Evolutionary conservation across 2,797 vertebrate genomes (phyloP), one percentile per base, ranked within the genome.

Genomic region (Diplodus sargus): DNA sequence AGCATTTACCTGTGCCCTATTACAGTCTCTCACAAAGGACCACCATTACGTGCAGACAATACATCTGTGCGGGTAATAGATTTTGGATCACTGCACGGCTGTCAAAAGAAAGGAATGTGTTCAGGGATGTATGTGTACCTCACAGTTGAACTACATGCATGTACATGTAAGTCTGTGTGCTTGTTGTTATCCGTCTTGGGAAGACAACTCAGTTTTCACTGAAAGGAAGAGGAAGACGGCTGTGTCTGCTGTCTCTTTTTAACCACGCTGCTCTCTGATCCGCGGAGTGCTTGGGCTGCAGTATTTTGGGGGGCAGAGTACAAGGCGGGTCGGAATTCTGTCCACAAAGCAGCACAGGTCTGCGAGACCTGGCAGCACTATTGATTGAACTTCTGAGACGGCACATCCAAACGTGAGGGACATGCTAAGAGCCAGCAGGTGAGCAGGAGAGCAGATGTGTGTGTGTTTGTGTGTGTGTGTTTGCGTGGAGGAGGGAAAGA

Each of bases 301-400:
- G 76, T 89, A 82, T 92, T 87, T 84, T 47, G 45, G 66, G 74
- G 62, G 60, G 76, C 63, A 85, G 82, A 88, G 72, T 60, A 82
- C 54, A 72, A 84, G 85, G 78, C 70, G 28, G 47, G 79, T 81
- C 78, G 85, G 86, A 89, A 87, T 90, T 91, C 83, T 84, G 86
- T 87, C 86, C 89, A 89, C 87, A 89, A 87, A 90, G 89, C 85
- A 76, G 81, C 83, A 78, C 70, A 72, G 81, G 73, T 84, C 86
- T 52, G 82, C 12, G 60, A 89, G 85, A 90, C 90, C 85, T 80
- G 85, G 83, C 86, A 85, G 77, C 82, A 70, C 86, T 88, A 92
- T 93, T 84, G 91, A 93, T 92, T 89, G 78, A 86, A 88, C 84
- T 82, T 90, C 69, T 79, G 85, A 89, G 85, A 87, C 66, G 20